Evolutionary conservation across 2,113 vertebrate genomes (phyloP).

Genomic region (Apodemus speciosus): DNA sequence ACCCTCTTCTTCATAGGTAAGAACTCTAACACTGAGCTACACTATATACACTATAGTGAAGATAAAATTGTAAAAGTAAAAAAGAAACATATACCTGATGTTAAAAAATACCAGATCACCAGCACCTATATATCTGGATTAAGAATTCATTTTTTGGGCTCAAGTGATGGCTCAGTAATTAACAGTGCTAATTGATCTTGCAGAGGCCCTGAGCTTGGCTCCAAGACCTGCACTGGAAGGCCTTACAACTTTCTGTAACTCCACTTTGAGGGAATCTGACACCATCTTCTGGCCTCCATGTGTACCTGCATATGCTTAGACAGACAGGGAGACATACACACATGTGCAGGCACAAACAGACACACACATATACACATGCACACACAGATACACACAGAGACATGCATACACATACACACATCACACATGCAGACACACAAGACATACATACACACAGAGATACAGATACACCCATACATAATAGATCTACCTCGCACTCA

Average conservation of each 20-base stretch:
- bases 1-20: not conserved
- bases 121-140: not conserved
- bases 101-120: not conserved
- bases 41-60: not conserved
- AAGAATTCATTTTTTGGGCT: not conserved
- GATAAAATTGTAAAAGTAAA: not conserved
- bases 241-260: not conserved
- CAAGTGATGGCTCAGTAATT: not conserved
- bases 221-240: not conserved
- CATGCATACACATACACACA: not conserved
- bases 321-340: not conserved
- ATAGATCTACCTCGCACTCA: not conserved
- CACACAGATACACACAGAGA: not conserved
- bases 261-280: not conserved
- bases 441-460: not conserved
- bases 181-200: not conserved
- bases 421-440: not conserved
- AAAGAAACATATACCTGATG: not conserved
- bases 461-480: too few species aligned
- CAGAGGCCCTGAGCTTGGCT: not conserved
- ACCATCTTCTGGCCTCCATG: not conserved
- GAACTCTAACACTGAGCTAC: not conserved
- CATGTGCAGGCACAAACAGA: not conserved
- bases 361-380: not conserved
- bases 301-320: not conserved